Evolutionary conservation across 1,140 invertebrate species (phyloP).

Genomic region (Trinorchestia longiramus): DNA sequence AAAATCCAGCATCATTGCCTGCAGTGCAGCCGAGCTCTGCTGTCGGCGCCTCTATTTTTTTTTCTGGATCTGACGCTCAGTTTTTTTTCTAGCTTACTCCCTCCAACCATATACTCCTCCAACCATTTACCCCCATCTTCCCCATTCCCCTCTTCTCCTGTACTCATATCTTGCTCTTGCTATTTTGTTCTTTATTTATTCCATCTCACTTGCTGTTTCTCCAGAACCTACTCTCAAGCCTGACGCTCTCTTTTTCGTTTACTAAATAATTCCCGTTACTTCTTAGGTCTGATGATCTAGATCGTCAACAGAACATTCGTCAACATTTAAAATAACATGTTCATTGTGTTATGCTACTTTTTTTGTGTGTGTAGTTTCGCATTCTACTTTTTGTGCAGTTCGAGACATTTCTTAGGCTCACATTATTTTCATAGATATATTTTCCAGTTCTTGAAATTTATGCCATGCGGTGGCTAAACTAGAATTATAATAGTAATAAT

Average conservation of each 20-base stretch:
- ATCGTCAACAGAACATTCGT: not conserved
- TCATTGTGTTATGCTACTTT: too few relatives aligned
- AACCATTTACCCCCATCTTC: not conserved
- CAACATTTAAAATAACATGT: too few relatives aligned
- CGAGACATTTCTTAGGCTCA: not conserved
- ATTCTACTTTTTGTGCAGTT: too few relatives aligned
- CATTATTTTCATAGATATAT: not conserved
- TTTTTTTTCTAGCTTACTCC: not conserved
- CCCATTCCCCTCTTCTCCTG: not conserved
- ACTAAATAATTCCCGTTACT: not conserved
- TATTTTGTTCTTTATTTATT: not conserved
- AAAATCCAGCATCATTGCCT: not conserved
- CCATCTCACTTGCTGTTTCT: not conserved
- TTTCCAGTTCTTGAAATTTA: not conserved
- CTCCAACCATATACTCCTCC: not conserved
- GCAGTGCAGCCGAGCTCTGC: not conserved
- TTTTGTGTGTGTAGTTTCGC: too few relatives aligned
- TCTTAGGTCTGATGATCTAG: not conserved
- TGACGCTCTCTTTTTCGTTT: not conserved
- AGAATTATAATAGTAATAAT: too few relatives aligned
- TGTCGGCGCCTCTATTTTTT: not conserved
- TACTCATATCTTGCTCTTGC: not conserved
- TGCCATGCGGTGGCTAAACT: too few relatives aligned
- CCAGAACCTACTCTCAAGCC: not conserved
- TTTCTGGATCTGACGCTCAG: not conserved